Conservation (phyloP, 2,113 vertebrate genomes). For the Corydoras sp. region DNA sequence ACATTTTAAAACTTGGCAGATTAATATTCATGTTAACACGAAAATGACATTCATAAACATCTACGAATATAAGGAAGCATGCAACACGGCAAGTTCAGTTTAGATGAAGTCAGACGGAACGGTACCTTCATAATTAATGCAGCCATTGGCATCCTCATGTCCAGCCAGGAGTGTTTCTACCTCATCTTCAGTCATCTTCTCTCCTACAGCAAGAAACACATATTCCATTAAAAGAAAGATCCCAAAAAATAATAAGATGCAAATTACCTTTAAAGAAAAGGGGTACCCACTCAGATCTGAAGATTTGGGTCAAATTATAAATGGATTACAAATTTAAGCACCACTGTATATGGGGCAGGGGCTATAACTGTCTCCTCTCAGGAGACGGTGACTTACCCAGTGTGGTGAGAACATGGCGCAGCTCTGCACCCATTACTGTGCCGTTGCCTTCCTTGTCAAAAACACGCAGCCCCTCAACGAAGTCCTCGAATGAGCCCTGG, state of each 20-base stretch:
- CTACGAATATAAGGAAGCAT: background rate
- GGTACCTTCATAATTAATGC: constrained; percentile 93
- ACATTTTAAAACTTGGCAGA: too few relatives aligned
- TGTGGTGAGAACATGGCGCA: constrained; percentile 89
- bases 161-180: constrained; percentile 85
- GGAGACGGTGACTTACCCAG: constrained; percentile 65
- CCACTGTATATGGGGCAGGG: background rate
- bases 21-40: background rate
- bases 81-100: background rate
- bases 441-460: constrained; percentile 96
- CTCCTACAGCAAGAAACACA: constrained; percentile 60
- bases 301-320: too few relatives aligned
- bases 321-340: too few relatives aligned
- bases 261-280: too few relatives aligned
- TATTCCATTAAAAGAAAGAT: too few relatives aligned
- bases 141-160: constrained; percentile 91
- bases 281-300: too few relatives aligned
- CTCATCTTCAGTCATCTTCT: constrained; percentile 93
- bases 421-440: constrained; percentile 91
- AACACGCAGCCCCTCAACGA: constrained; percentile 86
- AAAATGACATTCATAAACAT: background rate
- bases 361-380: constrained; percentile 21
- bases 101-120: background rate
- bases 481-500: constrained; percentile 89
- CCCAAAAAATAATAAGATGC: too few relatives aligned